phyloP scores from a whole-genome alignment of 2,113 vertebrate genomes.

The Notiomystis cincta region DNA sequence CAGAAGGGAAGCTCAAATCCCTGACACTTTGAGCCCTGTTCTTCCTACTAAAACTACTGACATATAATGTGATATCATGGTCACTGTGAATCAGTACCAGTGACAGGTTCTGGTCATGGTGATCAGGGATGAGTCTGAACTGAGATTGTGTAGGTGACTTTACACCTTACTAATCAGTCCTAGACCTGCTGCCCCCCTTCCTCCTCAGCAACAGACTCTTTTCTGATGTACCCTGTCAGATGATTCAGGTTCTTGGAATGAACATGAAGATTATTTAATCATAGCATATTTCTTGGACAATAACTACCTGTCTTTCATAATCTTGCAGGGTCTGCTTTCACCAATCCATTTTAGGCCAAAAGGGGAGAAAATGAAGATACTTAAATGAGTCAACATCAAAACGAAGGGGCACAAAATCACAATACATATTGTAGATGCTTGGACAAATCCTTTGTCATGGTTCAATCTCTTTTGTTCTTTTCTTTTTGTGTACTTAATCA shows the following conservation, averaged over 20 bases:
- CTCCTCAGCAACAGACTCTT: background rate
- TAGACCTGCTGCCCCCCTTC: background rate
- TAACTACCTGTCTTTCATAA: slow-evolving; percentile 9
- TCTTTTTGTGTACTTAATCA: background rate
- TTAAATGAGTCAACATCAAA: slow-evolving; percentile 20
- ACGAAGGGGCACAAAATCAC: background rate
- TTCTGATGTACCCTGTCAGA: background rate
- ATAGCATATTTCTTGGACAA: background rate
- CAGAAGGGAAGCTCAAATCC: background rate
- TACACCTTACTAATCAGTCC: background rate
- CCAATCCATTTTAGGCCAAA: slow-evolving; percentile 47
- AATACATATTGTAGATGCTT: background rate
- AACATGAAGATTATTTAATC: background rate
- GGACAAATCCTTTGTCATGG: background rate
- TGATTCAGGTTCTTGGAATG: background rate
- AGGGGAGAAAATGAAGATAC: slow-evolving; percentile 36
- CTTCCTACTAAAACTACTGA: background rate
- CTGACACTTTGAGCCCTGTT: background rate
- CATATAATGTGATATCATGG: background rate
- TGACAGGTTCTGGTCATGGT: background rate
- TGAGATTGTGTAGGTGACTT: background rate
- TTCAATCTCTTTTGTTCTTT: background rate
- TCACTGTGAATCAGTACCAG: background rate
- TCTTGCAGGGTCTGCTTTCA: slow-evolving; percentile 50
- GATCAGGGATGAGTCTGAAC: background rate